Evolutionary conservation across 37 sponge, comb jelly and placozoan genomes (phyloP).

Genomic region (Corticium candelabrum): DNA sequence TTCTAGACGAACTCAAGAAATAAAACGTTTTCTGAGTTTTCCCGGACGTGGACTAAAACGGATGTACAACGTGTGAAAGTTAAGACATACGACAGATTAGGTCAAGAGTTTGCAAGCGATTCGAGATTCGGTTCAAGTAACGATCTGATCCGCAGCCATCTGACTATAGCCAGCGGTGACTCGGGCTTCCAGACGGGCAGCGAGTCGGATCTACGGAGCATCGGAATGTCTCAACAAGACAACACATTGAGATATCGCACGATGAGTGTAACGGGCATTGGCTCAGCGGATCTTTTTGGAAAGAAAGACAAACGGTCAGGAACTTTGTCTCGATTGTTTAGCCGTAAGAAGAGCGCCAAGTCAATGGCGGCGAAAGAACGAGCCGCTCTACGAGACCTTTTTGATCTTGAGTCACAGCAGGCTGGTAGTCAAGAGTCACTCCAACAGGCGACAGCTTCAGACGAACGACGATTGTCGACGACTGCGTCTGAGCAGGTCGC

Average conservation of each 20-base stretch:
- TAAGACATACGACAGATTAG: neutral
- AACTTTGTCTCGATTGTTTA: neutral
- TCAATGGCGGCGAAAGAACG: neutral
- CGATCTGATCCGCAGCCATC: neutral
- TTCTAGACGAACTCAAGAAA: too few relatives aligned
- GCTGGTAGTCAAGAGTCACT: too few relatives aligned
- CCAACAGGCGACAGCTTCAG: too few relatives aligned
- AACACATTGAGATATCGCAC: constrained; percentile 2
- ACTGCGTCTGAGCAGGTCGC: too few relatives aligned
- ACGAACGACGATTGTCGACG: too few relatives aligned
- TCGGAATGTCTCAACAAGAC: neutral
- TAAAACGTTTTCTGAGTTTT: neutral
- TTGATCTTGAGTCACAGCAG: neutral
- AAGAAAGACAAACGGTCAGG: neutral
- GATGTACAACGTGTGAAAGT: neutral
- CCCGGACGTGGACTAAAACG: neutral
- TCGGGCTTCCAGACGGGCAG: neutral
- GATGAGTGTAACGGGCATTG: neutral
- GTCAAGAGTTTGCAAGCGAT: neutral
- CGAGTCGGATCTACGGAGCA: neutral
- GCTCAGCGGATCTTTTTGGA: neutral
- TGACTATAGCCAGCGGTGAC: neutral
- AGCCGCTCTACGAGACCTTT: neutral
- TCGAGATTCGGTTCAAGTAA: neutral
- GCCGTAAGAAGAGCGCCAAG: neutral